phyloP scores from a whole-genome alignment of 2,113 vertebrate species.

The Sylvia atricapilla region DNA sequence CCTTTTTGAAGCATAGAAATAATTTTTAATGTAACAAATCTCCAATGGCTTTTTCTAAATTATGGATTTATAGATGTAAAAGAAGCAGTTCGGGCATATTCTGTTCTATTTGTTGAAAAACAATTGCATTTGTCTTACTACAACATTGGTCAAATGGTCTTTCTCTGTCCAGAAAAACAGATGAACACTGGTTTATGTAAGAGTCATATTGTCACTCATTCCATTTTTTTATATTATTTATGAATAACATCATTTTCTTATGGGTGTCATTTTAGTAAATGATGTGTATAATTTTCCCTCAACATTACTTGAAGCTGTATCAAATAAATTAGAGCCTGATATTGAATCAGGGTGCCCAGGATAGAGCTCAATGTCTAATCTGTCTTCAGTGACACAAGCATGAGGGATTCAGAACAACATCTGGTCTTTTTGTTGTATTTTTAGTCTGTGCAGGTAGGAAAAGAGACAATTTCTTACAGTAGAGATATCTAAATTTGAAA shows the following conservation, averaged over 20 bases:
- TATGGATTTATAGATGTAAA: neutral
- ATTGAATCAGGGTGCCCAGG: neutral
- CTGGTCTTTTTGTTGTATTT: neutral
- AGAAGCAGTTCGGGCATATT: neutral
- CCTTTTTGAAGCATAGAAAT: neutral
- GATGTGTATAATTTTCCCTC: neutral
- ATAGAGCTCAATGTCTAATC: accelerated
- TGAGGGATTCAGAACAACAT: neutral
- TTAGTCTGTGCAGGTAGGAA: neutral
- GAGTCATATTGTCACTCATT: neutral
- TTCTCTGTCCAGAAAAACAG: neutral
- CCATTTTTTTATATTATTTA: neutral
- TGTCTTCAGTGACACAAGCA: neutral
- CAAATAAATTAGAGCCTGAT: neutral
- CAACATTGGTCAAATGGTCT: neutral
- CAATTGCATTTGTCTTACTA: neutral
- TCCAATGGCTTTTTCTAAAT: neutral
- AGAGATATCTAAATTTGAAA: neutral
- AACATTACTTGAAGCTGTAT: neutral
- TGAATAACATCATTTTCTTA: neutral
- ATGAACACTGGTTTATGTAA: neutral
- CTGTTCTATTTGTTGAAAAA: neutral
- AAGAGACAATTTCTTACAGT: neutral
- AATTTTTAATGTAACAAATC: neutral
- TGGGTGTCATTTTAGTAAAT: neutral